phyloP scores from a whole-genome alignment of 2,797 vertebrate species.

The Oceanodroma leucorhoa region DNA sequence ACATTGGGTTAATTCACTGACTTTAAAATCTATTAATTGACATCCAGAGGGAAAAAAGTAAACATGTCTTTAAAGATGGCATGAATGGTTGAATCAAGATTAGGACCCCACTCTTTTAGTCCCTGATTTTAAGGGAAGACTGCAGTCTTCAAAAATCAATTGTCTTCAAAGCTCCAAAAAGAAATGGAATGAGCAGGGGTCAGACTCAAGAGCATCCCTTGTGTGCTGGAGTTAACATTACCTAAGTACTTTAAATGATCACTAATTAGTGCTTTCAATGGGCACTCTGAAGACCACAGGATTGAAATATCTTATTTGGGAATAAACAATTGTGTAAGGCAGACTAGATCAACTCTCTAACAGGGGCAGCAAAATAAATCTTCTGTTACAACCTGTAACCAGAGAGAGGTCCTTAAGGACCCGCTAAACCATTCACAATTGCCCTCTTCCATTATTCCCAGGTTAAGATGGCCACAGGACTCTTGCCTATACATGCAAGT shows the following conservation, averaged over 20 bases:
- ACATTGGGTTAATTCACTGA: conserved; percentile 44
- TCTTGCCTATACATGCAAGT: background rate
- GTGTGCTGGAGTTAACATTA: conserved; percentile 59
- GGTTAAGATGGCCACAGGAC: background rate
- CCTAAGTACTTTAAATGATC: conserved; percentile 67
- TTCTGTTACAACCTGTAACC: background rate
- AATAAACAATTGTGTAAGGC: conserved; percentile 7
- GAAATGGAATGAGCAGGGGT: conserved; percentile 60
- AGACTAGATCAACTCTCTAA: conserved; percentile 13
- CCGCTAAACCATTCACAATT: background rate
- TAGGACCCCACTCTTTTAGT: conserved; percentile 53
- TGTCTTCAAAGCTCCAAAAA: conserved; percentile 69
- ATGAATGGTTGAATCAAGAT: conserved; percentile 57
- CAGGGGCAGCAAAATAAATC: background rate
- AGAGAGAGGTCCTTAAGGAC: conserved; percentile 11
- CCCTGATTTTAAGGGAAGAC: conserved; percentile 59
- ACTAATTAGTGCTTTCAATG: conserved; percentile 60
- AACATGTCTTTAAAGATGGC: conserved; percentile 49
- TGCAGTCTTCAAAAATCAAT: conserved; percentile 68
- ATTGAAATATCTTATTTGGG: conserved; percentile 60
- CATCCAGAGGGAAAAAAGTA: conserved; percentile 47
- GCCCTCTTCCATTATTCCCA: background rate
- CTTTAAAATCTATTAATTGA: conserved; percentile 67
- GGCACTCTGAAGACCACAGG: conserved; percentile 37
- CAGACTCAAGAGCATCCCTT: conserved; percentile 68